These are phyloP conservation scores for Bombyx mandarina DNA, from an alignment of 1,140 invertebrate genomes.

Conservation along the genomic window DNA sequence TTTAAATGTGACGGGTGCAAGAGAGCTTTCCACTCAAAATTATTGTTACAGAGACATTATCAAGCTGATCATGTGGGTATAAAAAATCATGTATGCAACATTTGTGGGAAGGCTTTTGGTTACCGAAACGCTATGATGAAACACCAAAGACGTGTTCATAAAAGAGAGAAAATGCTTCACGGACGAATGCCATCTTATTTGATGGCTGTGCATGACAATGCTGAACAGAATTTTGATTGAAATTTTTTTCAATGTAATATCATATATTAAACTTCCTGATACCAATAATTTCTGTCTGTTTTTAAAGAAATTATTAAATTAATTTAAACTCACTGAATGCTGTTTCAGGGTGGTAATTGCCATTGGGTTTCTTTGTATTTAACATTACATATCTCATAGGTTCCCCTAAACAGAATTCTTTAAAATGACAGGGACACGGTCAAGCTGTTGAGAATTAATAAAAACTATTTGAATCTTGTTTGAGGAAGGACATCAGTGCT, in stretches of 20 bases:
- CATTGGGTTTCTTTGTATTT: no score
- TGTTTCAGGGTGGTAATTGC: no score
- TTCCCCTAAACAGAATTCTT: no score
- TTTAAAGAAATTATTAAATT: no score
- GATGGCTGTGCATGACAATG: conserved; percentile 22
- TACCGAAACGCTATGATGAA: conserved; percentile 69
- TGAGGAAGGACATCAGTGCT: no score
- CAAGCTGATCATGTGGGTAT: conserved; percentile 69
- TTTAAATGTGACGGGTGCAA: conserved; percentile 56
- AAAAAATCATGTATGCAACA: conserved; percentile 65
- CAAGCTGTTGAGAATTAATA: no score
- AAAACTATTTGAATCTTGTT: no score
- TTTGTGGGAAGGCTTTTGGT: conserved; percentile 70
- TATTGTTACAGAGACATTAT: conserved; percentile 44
- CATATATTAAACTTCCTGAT: not conserved
- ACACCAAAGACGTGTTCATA: conserved; percentile 66
- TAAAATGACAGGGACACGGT: no score
- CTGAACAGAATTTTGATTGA: conserved; percentile 3
- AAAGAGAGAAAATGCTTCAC: conserved; percentile 51
- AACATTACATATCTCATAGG: no score
- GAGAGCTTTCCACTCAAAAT: conserved; percentile 49
- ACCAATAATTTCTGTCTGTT: not conserved
- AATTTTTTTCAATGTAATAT: not conserved
- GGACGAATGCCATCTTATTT: conserved; percentile 47
- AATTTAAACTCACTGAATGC: no score